A percentile compares a stretch with the other conserved stretches of the same genome.
These are phyloP conservation scores for Atta cephalotes DNA, from an alignment of 1,140 invertebrate genomes.

Conservation along the genomic window DNA sequence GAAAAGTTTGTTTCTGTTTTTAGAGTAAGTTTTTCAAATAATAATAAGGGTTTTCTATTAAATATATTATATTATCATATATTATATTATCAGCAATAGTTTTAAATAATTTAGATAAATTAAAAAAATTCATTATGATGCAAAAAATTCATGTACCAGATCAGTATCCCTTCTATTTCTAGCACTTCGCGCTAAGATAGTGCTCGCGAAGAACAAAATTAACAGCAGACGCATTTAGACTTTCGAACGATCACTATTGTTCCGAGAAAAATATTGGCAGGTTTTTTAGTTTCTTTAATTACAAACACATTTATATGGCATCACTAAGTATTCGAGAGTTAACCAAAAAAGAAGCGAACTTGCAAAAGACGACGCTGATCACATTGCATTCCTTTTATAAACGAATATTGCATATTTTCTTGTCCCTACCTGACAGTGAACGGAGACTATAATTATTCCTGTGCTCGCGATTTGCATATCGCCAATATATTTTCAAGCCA, in stretches of 20 bases:
- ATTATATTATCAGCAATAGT: background rate
- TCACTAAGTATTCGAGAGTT: background rate
- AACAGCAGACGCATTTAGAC: constrained; percentile 30
- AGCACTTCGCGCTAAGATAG: background rate
- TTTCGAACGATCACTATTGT: background rate
- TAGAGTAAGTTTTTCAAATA: too few species aligned
- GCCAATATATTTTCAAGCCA: background rate
- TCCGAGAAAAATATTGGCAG: background rate
- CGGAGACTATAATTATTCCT: constrained; percentile 17
- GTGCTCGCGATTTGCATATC: constrained; percentile 7
- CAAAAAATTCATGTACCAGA: background rate
- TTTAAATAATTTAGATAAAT: background rate
- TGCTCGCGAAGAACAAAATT: constrained; percentile 1
- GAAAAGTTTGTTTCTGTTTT: background rate
- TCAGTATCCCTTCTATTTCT: background rate
- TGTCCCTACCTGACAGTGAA: background rate
- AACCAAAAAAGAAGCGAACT: background rate
- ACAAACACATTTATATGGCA: background rate
- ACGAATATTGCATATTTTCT: constrained; percentile 5
- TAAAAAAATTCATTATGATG: background rate
- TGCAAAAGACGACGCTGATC: background rate
- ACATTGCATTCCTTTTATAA: constrained; percentile 23
- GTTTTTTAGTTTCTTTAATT: background rate
- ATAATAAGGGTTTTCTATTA: background rate
- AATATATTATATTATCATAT: background rate